Evolutionary conservation across 1,140 invertebrate genomes (phyloP).

Genomic region (Polyergus mexicanus): DNA sequence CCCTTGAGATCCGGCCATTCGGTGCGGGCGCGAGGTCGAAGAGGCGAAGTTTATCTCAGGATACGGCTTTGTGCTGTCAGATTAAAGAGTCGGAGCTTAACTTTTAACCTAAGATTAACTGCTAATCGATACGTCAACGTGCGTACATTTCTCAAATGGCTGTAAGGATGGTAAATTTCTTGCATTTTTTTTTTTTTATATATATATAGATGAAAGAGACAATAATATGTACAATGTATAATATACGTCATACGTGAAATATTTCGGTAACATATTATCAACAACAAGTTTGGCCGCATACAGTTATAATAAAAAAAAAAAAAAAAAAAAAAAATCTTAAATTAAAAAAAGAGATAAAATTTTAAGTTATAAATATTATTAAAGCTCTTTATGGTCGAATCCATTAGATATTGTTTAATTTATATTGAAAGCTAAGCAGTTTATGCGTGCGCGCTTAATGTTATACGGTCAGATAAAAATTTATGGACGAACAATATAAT

Average conservation of each 20-base stretch:
- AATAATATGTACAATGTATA: too few relatives aligned
- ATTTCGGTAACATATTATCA: too few relatives aligned
- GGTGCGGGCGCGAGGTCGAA: slow-evolving; percentile 46
- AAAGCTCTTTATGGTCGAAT: background rate
- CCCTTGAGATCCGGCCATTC: slow-evolving; percentile 50
- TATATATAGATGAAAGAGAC: background rate
- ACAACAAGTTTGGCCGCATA: too few relatives aligned
- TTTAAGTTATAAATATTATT: background rate
- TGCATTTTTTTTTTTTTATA: background rate
- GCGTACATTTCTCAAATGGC: slow-evolving; percentile 23
- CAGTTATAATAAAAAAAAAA: background rate
- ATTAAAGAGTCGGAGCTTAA: slow-evolving; percentile 50
- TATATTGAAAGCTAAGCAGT: background rate
- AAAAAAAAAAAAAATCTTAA: background rate
- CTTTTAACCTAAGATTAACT: slow-evolving; percentile 50
- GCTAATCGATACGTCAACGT: slow-evolving; percentile 39
- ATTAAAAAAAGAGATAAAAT: background rate
- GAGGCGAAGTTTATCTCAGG: slow-evolving; percentile 43
- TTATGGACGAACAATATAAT: slow-evolving; percentile 22
- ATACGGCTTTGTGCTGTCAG: slow-evolving; percentile 51
- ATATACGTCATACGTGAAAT: too few relatives aligned
- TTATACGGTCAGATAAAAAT: slow-evolving; percentile 32
- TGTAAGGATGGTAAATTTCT: background rate
- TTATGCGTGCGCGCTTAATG: background rate
- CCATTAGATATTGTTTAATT: background rate